These are phyloP conservation scores for Hypocryptadius cinnamomeus DNA, from an alignment of 2,113 vertebrate species.

Conservation along the genomic window DNA sequence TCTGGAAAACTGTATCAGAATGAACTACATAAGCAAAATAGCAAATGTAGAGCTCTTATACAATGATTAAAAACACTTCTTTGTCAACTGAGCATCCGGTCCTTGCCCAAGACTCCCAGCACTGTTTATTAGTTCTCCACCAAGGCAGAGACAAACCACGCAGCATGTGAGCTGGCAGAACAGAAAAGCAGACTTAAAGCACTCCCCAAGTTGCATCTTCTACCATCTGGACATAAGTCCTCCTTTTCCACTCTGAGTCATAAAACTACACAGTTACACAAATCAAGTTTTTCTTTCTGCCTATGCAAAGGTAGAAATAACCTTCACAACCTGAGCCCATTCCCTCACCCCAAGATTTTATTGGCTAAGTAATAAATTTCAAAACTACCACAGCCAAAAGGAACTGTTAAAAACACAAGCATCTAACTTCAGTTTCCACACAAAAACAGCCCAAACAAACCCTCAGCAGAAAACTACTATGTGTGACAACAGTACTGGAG, in stretches of 20 bases:
- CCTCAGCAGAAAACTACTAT: neutral
- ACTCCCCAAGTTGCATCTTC: neutral
- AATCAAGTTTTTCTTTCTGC: neutral
- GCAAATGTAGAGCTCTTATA: neutral
- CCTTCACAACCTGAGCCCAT: neutral
- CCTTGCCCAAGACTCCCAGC: neutral
- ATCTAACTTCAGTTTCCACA: neutral
- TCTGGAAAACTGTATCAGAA: neutral
- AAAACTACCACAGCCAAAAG: neutral
- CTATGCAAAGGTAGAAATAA: neutral
- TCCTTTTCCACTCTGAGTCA: neutral
- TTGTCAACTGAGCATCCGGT: neutral
- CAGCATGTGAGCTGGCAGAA: neutral
- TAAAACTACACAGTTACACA: neutral
- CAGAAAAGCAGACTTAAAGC: neutral
- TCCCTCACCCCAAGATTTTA: neutral
- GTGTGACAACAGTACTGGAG: neutral
- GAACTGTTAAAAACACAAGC: neutral
- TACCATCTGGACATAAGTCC: neutral
- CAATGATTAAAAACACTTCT: neutral
- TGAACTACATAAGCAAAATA: neutral
- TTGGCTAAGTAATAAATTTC: neutral
- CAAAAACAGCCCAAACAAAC: neutral
- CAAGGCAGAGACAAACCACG: neutral
- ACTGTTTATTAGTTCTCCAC: neutral